These are phyloP conservation scores for Empidonax traillii DNA, from an alignment of 2,113 vertebrate species.

Conservation along the genomic window DNA sequence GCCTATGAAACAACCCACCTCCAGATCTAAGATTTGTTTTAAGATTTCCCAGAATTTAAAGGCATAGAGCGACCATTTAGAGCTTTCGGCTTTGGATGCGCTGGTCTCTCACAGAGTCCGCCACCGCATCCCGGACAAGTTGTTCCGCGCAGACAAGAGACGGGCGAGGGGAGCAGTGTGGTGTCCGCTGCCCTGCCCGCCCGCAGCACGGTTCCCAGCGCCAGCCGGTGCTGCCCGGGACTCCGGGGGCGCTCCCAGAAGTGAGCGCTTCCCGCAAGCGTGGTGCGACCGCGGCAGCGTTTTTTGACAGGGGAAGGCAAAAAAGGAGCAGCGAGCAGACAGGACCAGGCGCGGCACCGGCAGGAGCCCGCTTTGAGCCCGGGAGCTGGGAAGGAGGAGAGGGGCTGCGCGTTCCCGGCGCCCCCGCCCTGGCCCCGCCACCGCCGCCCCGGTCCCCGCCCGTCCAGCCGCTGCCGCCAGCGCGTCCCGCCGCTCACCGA, in stretches of 20 bases:
- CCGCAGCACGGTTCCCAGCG: background rate
- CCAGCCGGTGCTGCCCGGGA: background rate
- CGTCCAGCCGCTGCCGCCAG: background rate
- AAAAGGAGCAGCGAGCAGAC: background rate
- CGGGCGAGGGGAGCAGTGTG: background rate
- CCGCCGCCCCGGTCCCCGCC: background rate
- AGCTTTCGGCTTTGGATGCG: background rate
- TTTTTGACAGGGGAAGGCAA: background rate
- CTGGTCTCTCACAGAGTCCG: background rate
- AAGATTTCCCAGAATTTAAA: background rate
- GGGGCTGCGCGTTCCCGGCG: background rate
- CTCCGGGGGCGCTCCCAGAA: background rate
- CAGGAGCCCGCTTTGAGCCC: background rate
- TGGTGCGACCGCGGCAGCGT: background rate
- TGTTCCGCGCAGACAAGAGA: too few relatives aligned
- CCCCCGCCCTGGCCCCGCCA: background rate
- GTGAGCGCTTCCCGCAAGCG: background rate
- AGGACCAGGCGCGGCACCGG: background rate
- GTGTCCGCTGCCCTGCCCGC: background rate
- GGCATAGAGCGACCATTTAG: background rate
- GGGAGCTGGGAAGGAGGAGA: background rate
- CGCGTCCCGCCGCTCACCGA: slow-evolving; percentile 79
- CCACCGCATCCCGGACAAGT: background rate
- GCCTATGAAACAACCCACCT: background rate
- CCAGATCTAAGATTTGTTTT: background rate